Evolutionary conservation across 2,888 invertebrate species (phyloP).

Genomic region (Homarus gammarus): DNA sequence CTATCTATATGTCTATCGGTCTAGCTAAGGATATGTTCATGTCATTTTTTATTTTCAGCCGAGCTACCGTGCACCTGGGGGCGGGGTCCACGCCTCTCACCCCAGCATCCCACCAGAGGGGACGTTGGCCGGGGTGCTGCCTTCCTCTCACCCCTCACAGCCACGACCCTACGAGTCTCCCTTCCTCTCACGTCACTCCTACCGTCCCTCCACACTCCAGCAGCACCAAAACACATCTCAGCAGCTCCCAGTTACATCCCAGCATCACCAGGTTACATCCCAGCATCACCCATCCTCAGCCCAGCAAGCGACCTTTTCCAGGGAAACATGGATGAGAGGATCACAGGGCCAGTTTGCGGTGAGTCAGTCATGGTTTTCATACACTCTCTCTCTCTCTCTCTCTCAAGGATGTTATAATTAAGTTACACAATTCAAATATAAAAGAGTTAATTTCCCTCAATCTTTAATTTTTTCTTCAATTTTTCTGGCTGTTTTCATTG

Average conservation of each 20-base stretch:
- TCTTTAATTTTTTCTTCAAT: too few relatives aligned
- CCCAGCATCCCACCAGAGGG: slow-evolving; percentile 69
- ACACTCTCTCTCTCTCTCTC: too few relatives aligned
- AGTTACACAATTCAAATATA: too few relatives aligned
- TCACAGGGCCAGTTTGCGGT: slow-evolving; percentile 58
- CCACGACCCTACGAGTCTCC: slow-evolving; percentile 60
- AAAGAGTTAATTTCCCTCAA: too few relatives aligned
- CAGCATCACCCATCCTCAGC: not conserved
- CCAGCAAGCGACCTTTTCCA: slow-evolving; percentile 28
- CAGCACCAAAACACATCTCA: slow-evolving; percentile 27
- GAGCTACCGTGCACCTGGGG: slow-evolving; percentile 22
- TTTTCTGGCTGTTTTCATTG: too few relatives aligned
- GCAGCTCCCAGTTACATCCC: not conserved
- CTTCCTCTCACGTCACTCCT: slow-evolving; percentile 36
- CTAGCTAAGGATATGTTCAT: not conserved
- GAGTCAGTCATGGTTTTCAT: not conserved
- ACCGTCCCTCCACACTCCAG: slow-evolving; percentile 33
- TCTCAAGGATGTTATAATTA: too few relatives aligned
- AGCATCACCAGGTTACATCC: slow-evolving; percentile 24
- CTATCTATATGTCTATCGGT: too few relatives aligned
- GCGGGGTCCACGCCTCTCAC: not conserved
- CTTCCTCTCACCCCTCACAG: slow-evolving; percentile 29
- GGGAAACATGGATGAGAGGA: slow-evolving; percentile 51
- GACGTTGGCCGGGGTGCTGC: slow-evolving; percentile 68
- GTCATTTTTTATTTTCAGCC: slow-evolving; percentile 6